These are phyloP conservation scores for Oenanthe oenanthe DNA, from an alignment of 2,113 vertebrate species.

Conservation along the genomic window DNA sequence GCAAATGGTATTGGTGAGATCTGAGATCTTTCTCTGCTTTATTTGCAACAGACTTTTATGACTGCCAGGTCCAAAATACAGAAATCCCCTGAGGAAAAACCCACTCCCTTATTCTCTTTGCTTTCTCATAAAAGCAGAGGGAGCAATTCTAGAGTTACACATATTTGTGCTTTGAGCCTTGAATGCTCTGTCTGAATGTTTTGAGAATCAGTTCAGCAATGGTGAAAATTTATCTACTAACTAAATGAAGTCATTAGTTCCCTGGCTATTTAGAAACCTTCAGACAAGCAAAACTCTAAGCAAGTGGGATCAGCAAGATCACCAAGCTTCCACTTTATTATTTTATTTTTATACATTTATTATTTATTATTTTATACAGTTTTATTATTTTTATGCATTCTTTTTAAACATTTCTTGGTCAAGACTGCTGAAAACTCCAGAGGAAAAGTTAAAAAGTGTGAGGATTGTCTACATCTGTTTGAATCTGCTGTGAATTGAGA, in stretches of 20 bases:
- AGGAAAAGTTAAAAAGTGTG: not conserved
- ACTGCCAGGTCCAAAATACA: not conserved
- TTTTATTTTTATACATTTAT: too few relatives aligned
- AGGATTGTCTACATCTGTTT: not conserved
- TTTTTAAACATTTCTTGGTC: rapidly evolving
- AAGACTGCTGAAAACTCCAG: not conserved
- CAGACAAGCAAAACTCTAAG: not conserved
- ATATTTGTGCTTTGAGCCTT: not conserved
- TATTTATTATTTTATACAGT: too few relatives aligned
- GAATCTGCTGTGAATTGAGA: not conserved
- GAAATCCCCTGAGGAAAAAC: not conserved
- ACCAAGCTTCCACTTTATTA: not conserved
- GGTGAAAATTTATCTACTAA: rapidly evolving
- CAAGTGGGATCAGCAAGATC: not conserved
- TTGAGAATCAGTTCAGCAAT: not conserved
- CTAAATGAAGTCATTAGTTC: not conserved
- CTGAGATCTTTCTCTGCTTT: not conserved
- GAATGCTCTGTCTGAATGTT: not conserved
- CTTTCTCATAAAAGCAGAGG: not conserved
- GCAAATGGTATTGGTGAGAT: not conserved
- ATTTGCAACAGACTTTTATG: not conserved
- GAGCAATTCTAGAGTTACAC: rapidly evolving
- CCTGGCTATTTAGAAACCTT: not conserved
- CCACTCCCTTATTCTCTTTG: not conserved
- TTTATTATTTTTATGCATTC: not conserved